phyloP scores from a whole-genome alignment of 2,797 vertebrate genomes.

The Catharus ustulatus region DNA sequence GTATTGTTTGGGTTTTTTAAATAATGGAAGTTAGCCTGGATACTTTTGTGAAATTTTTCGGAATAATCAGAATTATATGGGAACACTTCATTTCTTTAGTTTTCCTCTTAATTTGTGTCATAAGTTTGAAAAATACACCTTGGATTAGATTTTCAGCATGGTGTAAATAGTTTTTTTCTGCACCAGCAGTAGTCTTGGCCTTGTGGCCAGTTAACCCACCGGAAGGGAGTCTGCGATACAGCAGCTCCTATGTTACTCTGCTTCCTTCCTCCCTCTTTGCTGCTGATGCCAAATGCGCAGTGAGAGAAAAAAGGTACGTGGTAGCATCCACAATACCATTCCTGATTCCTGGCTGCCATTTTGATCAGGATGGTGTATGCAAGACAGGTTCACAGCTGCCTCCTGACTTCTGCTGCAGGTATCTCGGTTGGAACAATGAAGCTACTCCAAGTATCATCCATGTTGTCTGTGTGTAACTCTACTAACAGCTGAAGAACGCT shows the following conservation, averaged over 20 bases:
- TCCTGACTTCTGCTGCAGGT: fast-evolving
- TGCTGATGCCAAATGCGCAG: background rate
- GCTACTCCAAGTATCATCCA: fast-evolving
- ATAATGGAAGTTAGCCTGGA: background rate
- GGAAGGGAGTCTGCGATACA: background rate
- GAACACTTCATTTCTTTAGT: background rate
- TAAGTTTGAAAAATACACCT: background rate
- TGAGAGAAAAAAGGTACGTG: background rate
- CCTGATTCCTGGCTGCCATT: background rate
- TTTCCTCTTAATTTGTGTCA: background rate
- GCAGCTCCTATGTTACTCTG: background rate
- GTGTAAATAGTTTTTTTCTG: background rate
- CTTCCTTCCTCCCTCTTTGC: conserved; percentile 30
- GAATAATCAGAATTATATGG: background rate
- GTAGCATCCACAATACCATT: background rate
- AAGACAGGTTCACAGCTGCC: background rate
- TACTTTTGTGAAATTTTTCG: background rate
- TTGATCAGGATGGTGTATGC: background rate
- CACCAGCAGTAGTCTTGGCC: background rate
- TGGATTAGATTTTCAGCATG: background rate
- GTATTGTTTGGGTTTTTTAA: background rate
- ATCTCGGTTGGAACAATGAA: background rate
- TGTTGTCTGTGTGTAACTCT: background rate
- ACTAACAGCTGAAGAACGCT: background rate
- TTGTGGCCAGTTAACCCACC: background rate